Evolutionary conservation across 1,140 invertebrate species (phyloP).

Genomic region (Asobara japonica): DNA sequence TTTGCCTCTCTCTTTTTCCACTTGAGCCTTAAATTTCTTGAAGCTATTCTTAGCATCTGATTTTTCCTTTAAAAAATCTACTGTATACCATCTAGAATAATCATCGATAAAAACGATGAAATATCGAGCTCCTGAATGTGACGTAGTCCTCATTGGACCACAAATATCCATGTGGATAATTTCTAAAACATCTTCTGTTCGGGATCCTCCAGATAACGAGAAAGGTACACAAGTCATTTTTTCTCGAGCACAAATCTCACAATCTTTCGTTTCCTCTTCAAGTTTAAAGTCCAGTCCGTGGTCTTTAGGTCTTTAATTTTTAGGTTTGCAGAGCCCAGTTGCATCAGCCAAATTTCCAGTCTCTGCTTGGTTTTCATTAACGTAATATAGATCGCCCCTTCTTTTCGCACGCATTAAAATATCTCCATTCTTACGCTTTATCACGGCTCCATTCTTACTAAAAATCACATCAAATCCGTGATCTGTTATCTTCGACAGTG

Average conservation of each 20-base stretch:
- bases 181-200: constrained; percentile 40
- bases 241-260: background rate
- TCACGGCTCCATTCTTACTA: constrained; percentile 5
- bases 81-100: constrained; percentile 51
- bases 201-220: too few species aligned
- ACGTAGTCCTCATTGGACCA: constrained; percentile 56
- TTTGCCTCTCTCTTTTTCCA: constrained; percentile 49
- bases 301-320: constrained; percentile 20
- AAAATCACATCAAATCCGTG: constrained; percentile 36
- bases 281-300: constrained; percentile 3
- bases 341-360: background rate
- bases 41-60: constrained; percentile 49
- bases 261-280: background rate
- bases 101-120: constrained; percentile 64
- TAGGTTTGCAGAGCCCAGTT: background rate
- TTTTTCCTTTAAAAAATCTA: constrained; percentile 58
- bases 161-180: constrained; percentile 57
- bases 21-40: constrained; percentile 46
- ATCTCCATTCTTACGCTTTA: background rate
- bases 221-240: constrained; percentile 1
- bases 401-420: constrained; percentile 4
- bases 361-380: constrained; percentile 11
- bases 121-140: constrained; percentile 53
- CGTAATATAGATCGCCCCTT: constrained; percentile 27
- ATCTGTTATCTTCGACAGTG: constrained; percentile 42